These are phyloP conservation scores for Drosophila athabasca DNA, from an alignment of 1,140 invertebrate genomes.

Conservation along the genomic window DNA sequence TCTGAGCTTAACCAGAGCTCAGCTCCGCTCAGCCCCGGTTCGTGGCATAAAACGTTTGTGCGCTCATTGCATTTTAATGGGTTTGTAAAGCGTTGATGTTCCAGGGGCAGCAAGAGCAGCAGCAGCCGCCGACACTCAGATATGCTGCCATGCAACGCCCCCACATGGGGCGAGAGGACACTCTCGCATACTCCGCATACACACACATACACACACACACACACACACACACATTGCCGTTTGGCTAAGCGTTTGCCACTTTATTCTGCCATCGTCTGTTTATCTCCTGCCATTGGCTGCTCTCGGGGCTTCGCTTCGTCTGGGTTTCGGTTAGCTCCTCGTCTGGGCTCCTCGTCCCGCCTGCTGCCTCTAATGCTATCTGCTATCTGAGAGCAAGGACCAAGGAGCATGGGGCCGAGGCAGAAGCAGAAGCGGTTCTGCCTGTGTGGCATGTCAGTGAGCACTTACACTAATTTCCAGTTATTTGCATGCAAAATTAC, in stretches of 20 bases:
- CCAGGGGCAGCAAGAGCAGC: conserved; percentile 3
- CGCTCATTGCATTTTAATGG: conserved; percentile 74
- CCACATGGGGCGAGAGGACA: conserved; percentile 2
- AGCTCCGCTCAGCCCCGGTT: conserved; percentile 26
- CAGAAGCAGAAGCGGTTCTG: conserved; percentile 4
- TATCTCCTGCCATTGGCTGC: conserved; percentile 57
- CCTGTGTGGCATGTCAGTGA: conserved; percentile 73
- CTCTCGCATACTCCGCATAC: neutral
- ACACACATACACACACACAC: conserved; percentile 16
- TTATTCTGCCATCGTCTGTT: conserved; percentile 64
- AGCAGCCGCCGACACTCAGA: conserved; percentile 22
- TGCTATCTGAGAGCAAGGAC: neutral
- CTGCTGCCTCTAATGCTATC: neutral
- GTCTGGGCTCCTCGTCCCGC: neutral
- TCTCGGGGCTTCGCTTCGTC: conserved; percentile 29
- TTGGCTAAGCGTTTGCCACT: conserved; percentile 64
- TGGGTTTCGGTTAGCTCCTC: conserved; percentile 16
- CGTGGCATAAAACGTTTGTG: conserved; percentile 56
- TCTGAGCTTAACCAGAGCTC: conserved; percentile 33
- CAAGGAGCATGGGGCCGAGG: conserved; percentile 5
- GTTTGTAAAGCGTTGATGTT: conserved; percentile 46
- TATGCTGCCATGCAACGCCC: conserved; percentile 45
- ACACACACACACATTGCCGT: conserved; percentile 16
- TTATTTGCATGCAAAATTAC: conserved; percentile 81
- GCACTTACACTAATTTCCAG: conserved; percentile 81